Base-by-base conservation (phyloP, 2,888 invertebrate genomes). In the Pachymerium ferrugineum region DNA sequence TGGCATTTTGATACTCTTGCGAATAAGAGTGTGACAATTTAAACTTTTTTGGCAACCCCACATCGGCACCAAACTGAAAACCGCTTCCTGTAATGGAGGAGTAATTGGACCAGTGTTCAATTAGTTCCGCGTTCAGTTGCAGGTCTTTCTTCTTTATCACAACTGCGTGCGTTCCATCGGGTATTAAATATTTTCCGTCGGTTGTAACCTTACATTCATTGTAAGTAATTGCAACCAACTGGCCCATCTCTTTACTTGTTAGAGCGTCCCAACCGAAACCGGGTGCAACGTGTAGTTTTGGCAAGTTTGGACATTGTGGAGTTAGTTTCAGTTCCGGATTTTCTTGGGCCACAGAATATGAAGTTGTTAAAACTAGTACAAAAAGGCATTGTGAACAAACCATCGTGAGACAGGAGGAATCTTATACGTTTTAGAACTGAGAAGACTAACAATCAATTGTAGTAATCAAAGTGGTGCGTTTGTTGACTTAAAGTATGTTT, bases 91-190 rank as follows among this genome's bases (percentile, higher is more conserved):
- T n/a, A 33, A 69, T 12, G 19, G 31, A 33, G n/a, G 30, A 12
- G n/a, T 69, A 69, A 14, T 69, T 69, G 69, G 5, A 16, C 69
- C 69, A 69, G n/a, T 33, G 30, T 3, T 69, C 69, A 16, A 69
- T 69, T 1, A 69, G 3, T 69, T 69, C 69, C 6, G 69, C 30
- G n/a, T 10, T 33, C 29, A 69, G 12, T 19, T 69, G 31, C n/a
- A 29, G 31, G 1, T 69, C 28, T 19, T 33, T 69, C 19, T 25
- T 33, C 16, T 30, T 33, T 29, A 69, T 19, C 14, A 33, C 10
- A 30, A 69, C 19, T 1, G 33, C 69, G 12, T 33, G 1, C 10
- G 69, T 69, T 10, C 22, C 22, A n/a, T 69, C 69, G 1, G 69
- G 69, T 3, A 69, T 69, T 6, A 69, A 29, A 19, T 30, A 69